Conservation (phyloP, 2,888 invertebrate genomes). For the Lysandra bellargus region DNA sequence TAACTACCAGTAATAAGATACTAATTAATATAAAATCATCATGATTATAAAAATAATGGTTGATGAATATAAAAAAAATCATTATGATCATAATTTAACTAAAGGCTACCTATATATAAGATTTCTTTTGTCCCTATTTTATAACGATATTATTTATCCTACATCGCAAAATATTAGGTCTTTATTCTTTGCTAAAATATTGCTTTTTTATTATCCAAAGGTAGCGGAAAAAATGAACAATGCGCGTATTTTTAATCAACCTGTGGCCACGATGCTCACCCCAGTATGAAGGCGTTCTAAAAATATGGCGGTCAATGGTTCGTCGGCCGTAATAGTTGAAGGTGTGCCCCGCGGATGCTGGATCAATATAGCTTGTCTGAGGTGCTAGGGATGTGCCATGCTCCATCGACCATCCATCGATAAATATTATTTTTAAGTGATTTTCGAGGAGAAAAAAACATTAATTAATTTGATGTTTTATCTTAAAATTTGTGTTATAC, state of each 20-base stretch:
- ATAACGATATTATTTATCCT: neutral
- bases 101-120: neutral
- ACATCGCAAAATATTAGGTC: neutral
- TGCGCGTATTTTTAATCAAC: conserved; percentile 22
- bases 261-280: conserved; percentile 23
- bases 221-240: conserved; percentile 15
- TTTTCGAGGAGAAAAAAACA: neutral
- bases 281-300: conserved; percentile 33
- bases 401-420: neutral
- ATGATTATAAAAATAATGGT: too few species aligned
- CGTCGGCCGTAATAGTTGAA: conserved; percentile 52
- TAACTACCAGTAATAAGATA: too few species aligned
- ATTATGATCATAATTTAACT: too few species aligned
- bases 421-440: neutral
- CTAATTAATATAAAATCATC: too few species aligned
- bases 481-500: neutral
- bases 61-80: too few species aligned
- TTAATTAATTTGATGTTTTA: neutral
- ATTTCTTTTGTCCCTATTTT: neutral
- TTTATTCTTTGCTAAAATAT: conserved; percentile 14
- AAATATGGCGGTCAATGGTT: conserved; percentile 57
- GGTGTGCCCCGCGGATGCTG: conserved; percentile 60
- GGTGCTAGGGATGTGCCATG: conserved; percentile 52
- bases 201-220: neutral
- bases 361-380: conserved; percentile 72